Evolutionary conservation across 30 jellyfish, hydroid and myxozoan species (phyloP), one percentile per base, ranked within the genome.

Genomic region (Euphysa ruthae): DNA sequence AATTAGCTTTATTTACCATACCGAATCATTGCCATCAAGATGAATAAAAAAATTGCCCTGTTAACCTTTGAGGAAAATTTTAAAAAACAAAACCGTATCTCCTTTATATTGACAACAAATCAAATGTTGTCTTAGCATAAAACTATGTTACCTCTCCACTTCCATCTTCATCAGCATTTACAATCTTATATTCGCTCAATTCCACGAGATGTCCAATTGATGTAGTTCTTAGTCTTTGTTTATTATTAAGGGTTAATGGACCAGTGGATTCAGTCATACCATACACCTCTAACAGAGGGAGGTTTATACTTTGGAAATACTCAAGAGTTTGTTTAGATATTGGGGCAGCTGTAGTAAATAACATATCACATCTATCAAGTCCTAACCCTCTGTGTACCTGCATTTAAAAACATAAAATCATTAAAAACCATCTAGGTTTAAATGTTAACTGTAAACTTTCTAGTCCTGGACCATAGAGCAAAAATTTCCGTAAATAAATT

Each of bases 111-210:
- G n/a, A n/a, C n/a, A n/a, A n/a, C n/a, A n/a, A n/a, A n/a, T n/a
- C n/a, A n/a, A n/a, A n/a, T n/a, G n/a, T n/a, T n/a, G n/a, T n/a
- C n/a, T n/a, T n/a, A n/a, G n/a, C n/a, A n/a, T n/a, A n/a, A n/a
- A n/a, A n/a, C n/a, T n/a, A n/a, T n/a, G n/a, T n/a, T 49, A 87
- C 97, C 93, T 87, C 97, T 20, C 97, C 97, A 74, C 94, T 72
- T 4, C 97, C 97, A 63, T 87, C 94, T 46, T 46, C 84, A 63
- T 87, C 97, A 31, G 81, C 77, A 43, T 87, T 87, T 46, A 66
- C 72, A 12, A 87, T 74, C 46, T 70, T 79, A 32, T 63, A n/a
- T 57, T 87, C 97, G 16, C 35, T 32, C 15, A 58, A 70, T 12
- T 38, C 30, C 23, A 68, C 16, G 1, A 64, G 61, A 42, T 63